These are phyloP conservation scores for Heliconius eleuchia DNA, from an alignment of 1,140 invertebrate species.

Conservation along the genomic window DNA sequence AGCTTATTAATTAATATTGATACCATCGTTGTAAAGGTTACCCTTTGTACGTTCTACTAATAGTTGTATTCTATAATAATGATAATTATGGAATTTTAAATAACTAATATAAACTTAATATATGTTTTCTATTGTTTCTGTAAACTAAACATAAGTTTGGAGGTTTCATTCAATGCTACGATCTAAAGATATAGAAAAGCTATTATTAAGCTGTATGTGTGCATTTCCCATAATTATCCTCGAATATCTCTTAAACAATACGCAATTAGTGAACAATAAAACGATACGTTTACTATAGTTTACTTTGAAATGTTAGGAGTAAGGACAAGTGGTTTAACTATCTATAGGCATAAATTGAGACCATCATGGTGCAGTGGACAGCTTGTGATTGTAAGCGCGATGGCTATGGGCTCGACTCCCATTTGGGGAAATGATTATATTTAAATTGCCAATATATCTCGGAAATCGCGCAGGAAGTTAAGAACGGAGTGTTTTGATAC, in stretches of 20 bases:
- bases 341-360: not conserved
- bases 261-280: conserved; percentile 3
- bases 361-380: not conserved
- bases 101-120: not conserved
- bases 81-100: not conserved
- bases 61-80: not conserved
- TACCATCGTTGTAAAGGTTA: not conserved
- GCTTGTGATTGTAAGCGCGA: not conserved
- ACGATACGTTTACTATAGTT: not conserved
- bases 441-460: too few species aligned
- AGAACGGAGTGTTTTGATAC: too few species aligned
- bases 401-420: not conserved
- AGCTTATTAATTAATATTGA: not conserved
- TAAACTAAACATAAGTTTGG: not conserved
- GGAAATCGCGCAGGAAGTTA: too few species aligned
- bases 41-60: not conserved
- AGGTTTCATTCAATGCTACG: conserved; percentile 11
- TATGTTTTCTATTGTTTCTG: not conserved
- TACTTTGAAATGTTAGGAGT: not conserved
- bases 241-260: not conserved
- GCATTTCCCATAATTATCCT: not conserved
- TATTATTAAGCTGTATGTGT: conserved; percentile 7
- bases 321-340: not conserved
- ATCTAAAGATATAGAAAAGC: conserved; percentile 12
- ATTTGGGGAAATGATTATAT: not conserved